Conservation (phyloP, 30 jellyfish, hydroid and myxozoan genomes). For the Cassiopea xamachana region DNA sequence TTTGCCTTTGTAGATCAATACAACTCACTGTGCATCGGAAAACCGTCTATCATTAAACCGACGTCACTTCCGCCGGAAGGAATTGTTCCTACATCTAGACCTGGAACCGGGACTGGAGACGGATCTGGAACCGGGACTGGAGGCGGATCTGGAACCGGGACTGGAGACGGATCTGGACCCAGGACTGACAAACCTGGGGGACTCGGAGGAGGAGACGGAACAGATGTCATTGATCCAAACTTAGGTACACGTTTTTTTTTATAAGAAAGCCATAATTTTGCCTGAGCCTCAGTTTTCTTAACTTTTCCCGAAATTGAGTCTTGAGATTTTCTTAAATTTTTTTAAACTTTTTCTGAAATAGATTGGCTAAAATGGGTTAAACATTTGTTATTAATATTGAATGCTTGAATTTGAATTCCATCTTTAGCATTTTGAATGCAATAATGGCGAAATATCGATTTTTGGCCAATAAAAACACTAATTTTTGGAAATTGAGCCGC, state of each 20-base stretch:
- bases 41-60: constrained; percentile 74
- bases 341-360: too few relatives aligned
- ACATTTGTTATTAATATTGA: too few relatives aligned
- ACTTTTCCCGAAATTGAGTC: too few relatives aligned
- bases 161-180: constrained; percentile 24
- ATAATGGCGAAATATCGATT: too few relatives aligned
- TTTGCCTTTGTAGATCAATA: constrained; percentile 45
- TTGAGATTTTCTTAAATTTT: too few relatives aligned
- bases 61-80: constrained; percentile 84
- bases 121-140: constrained; percentile 55
- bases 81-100: constrained; percentile 37
- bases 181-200: constrained; percentile 33
- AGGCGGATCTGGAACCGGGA: constrained; percentile 33
- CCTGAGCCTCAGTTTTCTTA: too few relatives aligned
- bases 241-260: constrained; percentile 9
- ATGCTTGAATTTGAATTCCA: too few relatives aligned
- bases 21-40: constrained; percentile 91
- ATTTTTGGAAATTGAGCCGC: too few relatives aligned
- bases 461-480: too few relatives aligned
- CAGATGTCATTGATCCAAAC: constrained; percentile 29
- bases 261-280: neutral
- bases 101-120: constrained; percentile 72
- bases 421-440: too few relatives aligned
- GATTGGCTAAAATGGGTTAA: too few relatives aligned
- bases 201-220: constrained; percentile 17